A percentile compares a stretch with the other conserved stretches of the same genome.
phyloP scores from a whole-genome alignment of 2,113 vertebrate species.

The Sinocyclocheilus maitianheensis region DNA sequence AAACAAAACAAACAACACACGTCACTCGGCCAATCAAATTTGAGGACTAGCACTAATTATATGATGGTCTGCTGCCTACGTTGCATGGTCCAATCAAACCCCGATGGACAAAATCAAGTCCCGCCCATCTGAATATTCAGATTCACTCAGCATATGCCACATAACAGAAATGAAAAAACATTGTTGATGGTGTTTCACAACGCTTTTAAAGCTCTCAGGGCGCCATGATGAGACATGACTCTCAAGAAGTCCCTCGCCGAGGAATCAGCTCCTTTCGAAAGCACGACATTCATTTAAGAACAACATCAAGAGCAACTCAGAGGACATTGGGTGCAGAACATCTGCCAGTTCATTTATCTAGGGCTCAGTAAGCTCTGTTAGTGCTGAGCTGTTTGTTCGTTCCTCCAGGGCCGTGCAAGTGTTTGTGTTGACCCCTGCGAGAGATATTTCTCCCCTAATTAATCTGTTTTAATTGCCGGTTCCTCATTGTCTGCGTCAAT shows the following conservation, averaged over 20 bases:
- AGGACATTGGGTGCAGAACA: constrained; percentile 11
- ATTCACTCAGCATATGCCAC: neutral
- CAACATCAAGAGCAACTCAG: constrained; percentile 23
- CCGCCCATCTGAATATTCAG: neutral
- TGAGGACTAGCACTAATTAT: neutral
- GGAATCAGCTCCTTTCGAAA: constrained; percentile 4
- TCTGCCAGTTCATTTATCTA: constrained; percentile 41
- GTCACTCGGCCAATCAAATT: neutral
- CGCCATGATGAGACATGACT: neutral
- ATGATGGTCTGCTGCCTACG: neutral
- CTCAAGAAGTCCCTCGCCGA: neutral
- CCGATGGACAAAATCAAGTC: neutral
- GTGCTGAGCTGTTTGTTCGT: constrained; percentile 13
- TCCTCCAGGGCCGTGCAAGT: constrained; percentile 23
- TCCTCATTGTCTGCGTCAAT: constrained; percentile 37
- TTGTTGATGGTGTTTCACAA: neutral
- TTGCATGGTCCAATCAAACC: neutral
- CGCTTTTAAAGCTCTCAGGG: neutral
- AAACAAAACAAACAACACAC: neutral
- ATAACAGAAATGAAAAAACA: neutral
- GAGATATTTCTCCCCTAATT: constrained; percentile 36
- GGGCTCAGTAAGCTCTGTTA: constrained; percentile 8
- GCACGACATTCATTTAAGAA: constrained; percentile 8
- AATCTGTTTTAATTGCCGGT: constrained; percentile 50
- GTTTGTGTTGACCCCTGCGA: constrained; percentile 40